These are phyloP conservation scores for Heloderma charlesbogerti DNA, from an alignment of 2,113 vertebrate species.

Conservation along the genomic window DNA sequence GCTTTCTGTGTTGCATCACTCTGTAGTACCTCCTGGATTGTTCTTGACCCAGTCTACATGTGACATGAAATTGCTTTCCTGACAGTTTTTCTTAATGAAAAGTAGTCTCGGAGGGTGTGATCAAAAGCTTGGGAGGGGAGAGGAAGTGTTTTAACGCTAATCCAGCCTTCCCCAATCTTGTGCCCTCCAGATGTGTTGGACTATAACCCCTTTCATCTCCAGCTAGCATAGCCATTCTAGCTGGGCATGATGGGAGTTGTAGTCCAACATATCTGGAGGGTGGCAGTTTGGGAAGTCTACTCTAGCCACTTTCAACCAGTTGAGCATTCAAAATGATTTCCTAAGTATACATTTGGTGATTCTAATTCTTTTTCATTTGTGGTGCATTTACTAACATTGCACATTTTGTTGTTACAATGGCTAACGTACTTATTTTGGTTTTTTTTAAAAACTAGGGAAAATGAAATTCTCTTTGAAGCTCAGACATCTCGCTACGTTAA, in stretches of 20 bases:
- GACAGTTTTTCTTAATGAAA: not conserved
- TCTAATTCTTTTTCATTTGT: not conserved
- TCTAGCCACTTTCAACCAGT: not conserved
- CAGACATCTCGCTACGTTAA: constrained; percentile 94
- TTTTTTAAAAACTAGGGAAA: constrained; percentile 74
- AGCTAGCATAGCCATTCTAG: no score
- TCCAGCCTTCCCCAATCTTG: not conserved
- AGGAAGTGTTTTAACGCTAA: not conserved
- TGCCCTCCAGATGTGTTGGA: no score
- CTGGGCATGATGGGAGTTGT: no score
- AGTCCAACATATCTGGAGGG: no score
- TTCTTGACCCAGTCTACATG: no score
- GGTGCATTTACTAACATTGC: not conserved
- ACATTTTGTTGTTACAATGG: not conserved
- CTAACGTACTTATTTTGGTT: not conserved
- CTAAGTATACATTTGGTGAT: no score
- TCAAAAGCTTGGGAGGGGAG: not conserved
- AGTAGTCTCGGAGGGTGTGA: not conserved
- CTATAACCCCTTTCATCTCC: no score
- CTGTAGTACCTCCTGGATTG: not conserved
- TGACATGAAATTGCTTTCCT: not conserved
- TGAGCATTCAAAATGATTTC: not conserved
- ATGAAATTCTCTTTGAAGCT: constrained; percentile 88
- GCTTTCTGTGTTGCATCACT: constrained; percentile 1
- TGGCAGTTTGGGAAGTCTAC: not conserved